phyloP scores from a whole-genome alignment of 2,888 invertebrate species.

The Hirtodrosophila duncani region DNA sequence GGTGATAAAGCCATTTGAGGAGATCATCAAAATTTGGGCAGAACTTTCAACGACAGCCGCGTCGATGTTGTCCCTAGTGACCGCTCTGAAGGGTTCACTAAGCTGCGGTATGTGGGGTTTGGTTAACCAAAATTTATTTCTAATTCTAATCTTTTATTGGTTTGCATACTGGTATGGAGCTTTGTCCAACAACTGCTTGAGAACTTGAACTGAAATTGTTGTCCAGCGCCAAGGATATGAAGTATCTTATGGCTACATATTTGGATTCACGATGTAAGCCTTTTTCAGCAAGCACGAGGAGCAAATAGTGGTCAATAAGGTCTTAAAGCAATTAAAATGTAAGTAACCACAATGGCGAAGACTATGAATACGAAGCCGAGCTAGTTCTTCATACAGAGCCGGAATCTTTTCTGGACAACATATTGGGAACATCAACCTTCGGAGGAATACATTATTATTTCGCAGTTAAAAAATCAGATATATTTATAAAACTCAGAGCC shows the following conservation, averaged over 20 bases:
- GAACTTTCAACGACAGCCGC: constrained; percentile 31
- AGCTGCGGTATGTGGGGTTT: constrained; percentile 42
- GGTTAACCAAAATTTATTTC: background rate
- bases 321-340: constrained; percentile 30
- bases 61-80: constrained; percentile 48
- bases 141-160: constrained; percentile 6
- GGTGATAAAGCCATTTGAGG: constrained; percentile 51
- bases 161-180: constrained; percentile 42
- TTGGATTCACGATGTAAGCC: constrained; percentile 53
- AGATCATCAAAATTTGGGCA: constrained; percentile 48
- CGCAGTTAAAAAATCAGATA: constrained; percentile 41
- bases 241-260: constrained; percentile 51
- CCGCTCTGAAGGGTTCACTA: constrained; percentile 47
- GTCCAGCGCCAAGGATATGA: constrained; percentile 32
- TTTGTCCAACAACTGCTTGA: constrained; percentile 47
- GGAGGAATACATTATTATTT: too few species aligned
- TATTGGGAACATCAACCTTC: constrained; percentile 13
- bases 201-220: constrained; percentile 38
- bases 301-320: constrained; percentile 41
- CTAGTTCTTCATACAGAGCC: too few species aligned
- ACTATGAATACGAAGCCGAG: too few species aligned
- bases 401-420: constrained; percentile 52
- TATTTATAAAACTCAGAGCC: constrained; percentile 52
- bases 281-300: constrained; percentile 49
- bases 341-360: too few species aligned